A percentile compares a stretch with the other conserved stretches of the same genome.
phyloP scores from a whole-genome alignment of 2,113 vertebrate species.

The Lepisosteus osseus region DNA sequence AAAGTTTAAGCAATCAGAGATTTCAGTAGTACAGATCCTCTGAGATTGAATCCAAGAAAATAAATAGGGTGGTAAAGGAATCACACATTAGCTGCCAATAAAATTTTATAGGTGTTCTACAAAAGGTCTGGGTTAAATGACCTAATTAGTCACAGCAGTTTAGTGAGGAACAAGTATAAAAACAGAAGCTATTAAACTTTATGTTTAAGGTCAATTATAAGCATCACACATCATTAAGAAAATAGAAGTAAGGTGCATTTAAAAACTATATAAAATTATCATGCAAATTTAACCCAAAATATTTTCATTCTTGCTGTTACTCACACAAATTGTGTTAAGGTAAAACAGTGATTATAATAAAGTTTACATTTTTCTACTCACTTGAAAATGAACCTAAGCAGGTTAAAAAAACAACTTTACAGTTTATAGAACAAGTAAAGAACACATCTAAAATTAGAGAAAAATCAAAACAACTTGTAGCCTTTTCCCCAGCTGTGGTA shows the following conservation, averaged over 20 bases:
- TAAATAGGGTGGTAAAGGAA: no score
- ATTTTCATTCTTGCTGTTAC: conserved; percentile 14
- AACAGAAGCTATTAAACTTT: conserved; percentile 9
- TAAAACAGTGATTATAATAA: background rate
- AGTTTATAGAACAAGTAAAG: conserved; percentile 4
- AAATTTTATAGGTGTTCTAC: no score
- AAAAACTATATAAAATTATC: background rate
- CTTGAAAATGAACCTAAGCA: conserved; percentile 4
- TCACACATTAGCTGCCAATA: no score
- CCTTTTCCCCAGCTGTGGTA: conserved; percentile 33
- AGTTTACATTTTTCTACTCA: background rate
- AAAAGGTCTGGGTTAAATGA: background rate
- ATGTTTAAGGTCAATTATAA: background rate
- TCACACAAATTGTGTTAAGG: background rate
- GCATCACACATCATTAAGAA: conserved; percentile 15
- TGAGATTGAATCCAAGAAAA: no score
- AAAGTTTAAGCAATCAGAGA: no score
- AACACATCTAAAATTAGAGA: conserved; percentile 17
- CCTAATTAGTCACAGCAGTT: background rate
- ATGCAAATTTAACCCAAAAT: conserved; percentile 5
- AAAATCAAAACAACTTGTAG: conserved; percentile 1
- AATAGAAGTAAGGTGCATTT: conserved; percentile 3
- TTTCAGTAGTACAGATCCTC: no score
- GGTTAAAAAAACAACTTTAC: background rate
- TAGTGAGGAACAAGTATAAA: background rate